Base-by-base conservation (phyloP, 2,888 invertebrate species). In the Dryomyza anilis region DNA sequence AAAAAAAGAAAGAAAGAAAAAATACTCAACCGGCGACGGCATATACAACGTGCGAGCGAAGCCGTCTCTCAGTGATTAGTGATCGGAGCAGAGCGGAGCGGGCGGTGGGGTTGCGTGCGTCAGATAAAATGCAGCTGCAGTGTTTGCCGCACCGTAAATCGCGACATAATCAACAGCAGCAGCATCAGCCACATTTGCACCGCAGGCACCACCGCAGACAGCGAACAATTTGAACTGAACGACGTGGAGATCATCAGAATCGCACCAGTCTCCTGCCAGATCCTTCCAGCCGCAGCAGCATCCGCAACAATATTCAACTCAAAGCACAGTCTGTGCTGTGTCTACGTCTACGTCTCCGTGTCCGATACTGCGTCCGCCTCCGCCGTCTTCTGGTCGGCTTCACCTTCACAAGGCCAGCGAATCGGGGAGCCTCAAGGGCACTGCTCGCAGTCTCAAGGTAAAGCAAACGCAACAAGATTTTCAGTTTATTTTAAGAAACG, bases 361-460 rank as follows among this genome's bases (percentile, higher is more conserved):
- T 12, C 33, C 33, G 33, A 33, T 7, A 7, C 33, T 12, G 33
- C 7, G 33, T 7, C 33, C 33, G 33, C 33, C 33, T 12, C 7
- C 33, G 33, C 33, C 39, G 12, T 14, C 48, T 14, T 10, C 48
- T 14, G 21, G 19, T 52, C 39, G 27, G 25, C 52, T 21, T 29
- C 25, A 21, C 19, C 43, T 43, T 43, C 43, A 7, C 14, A 39
- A 36, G 53, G 53, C 53, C 52, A 29, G 19, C 52, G 43, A 27
- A 45, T 61, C 43, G 36, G 36, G 39, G 16, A 50, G 25, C 23
- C 50, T 19, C 39, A 27, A 52, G 27, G 25, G 50, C 52, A 12
- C 50, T 60, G 50, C n/a, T 53, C 29, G 14, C 29, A 52, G 30
- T 29, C 61, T 61, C 61, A 61, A 61, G 61, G 61, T 61, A 61